These are phyloP conservation scores for Lasioglossum baleicum DNA, from an alignment of 1,140 invertebrate species.

Conservation along the genomic window DNA sequence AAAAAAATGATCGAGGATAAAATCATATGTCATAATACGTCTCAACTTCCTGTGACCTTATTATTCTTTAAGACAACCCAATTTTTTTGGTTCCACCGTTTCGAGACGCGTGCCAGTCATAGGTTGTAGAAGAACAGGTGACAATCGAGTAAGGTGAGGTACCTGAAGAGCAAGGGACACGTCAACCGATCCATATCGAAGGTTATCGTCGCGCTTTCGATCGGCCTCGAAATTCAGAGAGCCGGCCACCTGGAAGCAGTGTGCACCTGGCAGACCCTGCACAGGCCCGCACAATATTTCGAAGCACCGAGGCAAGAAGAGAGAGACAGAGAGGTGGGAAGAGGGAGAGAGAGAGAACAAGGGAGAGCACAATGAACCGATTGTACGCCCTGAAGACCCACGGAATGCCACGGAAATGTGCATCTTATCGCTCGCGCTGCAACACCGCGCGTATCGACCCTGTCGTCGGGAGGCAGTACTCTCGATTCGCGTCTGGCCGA, in stretches of 20 bases:
- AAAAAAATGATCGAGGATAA: no score
- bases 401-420: conserved; percentile 34
- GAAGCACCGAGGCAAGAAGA: conserved; percentile 2
- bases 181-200: neutral
- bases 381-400: conserved; percentile 18
- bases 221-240: neutral
- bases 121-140: no score
- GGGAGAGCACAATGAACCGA: conserved; percentile 48
- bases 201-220: neutral
- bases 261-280: conserved; percentile 37
- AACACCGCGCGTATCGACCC: conserved; percentile 37
- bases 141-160: neutral
- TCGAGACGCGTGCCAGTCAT: no score
- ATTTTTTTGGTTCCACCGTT: no score
- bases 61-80: no score
- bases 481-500: conserved; percentile 8
- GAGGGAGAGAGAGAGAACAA: conserved; percentile 2
- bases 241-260: conserved; percentile 31
- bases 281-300: conserved; percentile 1
- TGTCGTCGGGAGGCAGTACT: neutral
- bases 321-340: conserved; percentile 7
- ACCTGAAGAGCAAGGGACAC: neutral
- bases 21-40: no score
- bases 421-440: conserved; percentile 36
- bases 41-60: no score